These are phyloP conservation scores for Mormyrus iriodes DNA, from an alignment of 2,113 vertebrate genomes.

Conservation along the genomic window DNA sequence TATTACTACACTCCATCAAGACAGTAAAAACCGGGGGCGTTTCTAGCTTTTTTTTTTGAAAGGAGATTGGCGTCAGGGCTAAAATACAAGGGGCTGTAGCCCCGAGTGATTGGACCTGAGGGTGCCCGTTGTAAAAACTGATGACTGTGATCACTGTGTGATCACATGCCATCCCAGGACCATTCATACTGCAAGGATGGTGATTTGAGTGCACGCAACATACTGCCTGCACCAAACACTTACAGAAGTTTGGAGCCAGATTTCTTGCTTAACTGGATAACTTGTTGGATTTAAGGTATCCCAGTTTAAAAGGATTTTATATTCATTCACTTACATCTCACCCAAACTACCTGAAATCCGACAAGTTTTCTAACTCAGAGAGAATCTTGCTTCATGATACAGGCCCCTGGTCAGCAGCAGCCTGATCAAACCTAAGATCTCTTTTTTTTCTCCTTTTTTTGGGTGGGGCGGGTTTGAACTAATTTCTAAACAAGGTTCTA, in stretches of 20 bases:
- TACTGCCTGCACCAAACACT: background rate
- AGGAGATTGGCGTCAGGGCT: background rate
- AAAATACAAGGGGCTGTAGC: background rate
- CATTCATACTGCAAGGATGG: background rate
- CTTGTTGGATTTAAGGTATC: background rate
- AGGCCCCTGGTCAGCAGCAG: background rate
- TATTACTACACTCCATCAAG: background rate
- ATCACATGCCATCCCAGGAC: background rate
- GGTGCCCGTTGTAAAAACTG: too few relatives aligned
- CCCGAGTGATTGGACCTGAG: too few relatives aligned
- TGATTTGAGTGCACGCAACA: background rate
- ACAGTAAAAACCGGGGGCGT: background rate
- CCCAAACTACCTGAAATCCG: background rate
- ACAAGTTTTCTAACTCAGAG: background rate
- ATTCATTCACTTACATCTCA: background rate
- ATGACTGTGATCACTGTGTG: too few relatives aligned
- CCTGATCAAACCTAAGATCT: background rate
- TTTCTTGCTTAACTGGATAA: background rate
- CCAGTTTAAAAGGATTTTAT: background rate
- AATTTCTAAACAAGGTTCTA: background rate
- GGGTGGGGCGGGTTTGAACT: background rate
- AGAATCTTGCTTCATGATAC: background rate
- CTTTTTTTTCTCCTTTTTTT: too few relatives aligned
- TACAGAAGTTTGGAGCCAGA: background rate
- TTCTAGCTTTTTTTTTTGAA: too few relatives aligned